These are phyloP conservation scores for Hydrozoanthus tunicans DNA, from an alignment of 64 coral and sea anemone species.

Conservation along the genomic window DNA sequence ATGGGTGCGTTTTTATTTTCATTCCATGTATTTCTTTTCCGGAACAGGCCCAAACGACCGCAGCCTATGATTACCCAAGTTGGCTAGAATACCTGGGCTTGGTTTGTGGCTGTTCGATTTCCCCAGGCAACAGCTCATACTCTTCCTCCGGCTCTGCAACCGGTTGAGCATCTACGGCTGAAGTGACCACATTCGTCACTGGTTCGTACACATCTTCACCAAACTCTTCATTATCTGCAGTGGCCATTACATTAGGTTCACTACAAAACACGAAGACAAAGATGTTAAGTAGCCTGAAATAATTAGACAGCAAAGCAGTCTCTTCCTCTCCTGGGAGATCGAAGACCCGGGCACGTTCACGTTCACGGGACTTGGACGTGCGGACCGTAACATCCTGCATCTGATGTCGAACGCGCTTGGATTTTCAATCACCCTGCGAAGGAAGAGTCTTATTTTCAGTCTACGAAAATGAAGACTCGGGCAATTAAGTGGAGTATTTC, in stretches of 20 bases:
- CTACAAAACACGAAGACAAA: not conserved
- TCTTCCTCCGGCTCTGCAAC: constrained; percentile 13
- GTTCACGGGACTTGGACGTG: too few relatives aligned
- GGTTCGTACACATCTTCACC: constrained; percentile 50
- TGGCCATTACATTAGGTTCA: not conserved
- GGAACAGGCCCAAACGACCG: too few relatives aligned
- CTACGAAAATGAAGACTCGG: too few relatives aligned
- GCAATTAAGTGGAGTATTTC: too few relatives aligned
- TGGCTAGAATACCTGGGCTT: not conserved
- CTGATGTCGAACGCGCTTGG: too few relatives aligned
- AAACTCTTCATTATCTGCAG: constrained; percentile 33
- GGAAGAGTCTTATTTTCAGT: too few relatives aligned
- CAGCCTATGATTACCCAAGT: not conserved
- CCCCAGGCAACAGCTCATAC: constrained; percentile 39
- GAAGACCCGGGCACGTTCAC: too few relatives aligned
- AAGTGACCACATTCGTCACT: constrained; percentile 12
- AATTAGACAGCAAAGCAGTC: not conserved
- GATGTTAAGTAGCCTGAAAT: not conserved
- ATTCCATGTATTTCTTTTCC: too few relatives aligned
- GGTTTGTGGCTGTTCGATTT: constrained; percentile 11
- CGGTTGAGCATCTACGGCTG: not conserved
- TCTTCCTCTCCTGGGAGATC: too few relatives aligned
- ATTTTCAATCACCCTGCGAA: too few relatives aligned
- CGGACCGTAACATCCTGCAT: too few relatives aligned
- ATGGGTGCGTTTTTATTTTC: too few relatives aligned